Base-by-base conservation (phyloP, 2,113 vertebrate genomes). In the Arothron firmamentum region DNA sequence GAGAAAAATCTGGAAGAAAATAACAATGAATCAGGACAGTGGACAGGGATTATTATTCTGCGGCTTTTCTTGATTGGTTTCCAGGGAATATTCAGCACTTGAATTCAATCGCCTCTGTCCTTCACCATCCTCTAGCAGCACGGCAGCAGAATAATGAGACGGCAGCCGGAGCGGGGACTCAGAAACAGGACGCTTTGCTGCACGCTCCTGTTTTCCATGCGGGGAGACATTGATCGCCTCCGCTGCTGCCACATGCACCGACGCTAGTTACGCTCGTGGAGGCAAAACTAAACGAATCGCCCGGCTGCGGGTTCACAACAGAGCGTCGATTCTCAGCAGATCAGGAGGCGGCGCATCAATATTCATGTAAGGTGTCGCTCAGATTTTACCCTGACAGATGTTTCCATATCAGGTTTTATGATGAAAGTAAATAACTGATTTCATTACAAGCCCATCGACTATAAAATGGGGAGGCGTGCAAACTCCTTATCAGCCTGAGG, bases 21-120 rank as follows among this genome's bases (percentile, higher is more conserved):
- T 89, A 86, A 89, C 88, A 91, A 88, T 87, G 88, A 90, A 88
- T 87, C 87, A 90, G 75, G 81, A 78, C 80, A 86, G 76, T 46
- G 70, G 81, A 80, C 72, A 77, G 75, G 82, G 81, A 88, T 89
- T 87, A 87, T 88, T 82, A 88, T 88, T 89, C 89, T 63, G 83
- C 74, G 72, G 68, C 66, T 85, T 80, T 88, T 78, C 89, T 85
- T 88, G 87, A 89, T 90, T 88, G 81, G 88, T 87, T 88, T 88
- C 84, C 72, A 82, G 89, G 88, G 89, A 90, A 87, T 88, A 86
- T 84, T 83, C 83, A 88, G 84, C 81, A 87, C 83, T 86, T 82
- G 85, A 81, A 87, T 86, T 89, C 79, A 88, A 87, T 85, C 71
- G 81, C 76, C 78, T 74, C 79, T 80, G 88, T 85, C 88, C 90